Percentiles rank a stretch among this genome's conserved stretches.
phyloP scores from a whole-genome alignment of 2,888 invertebrate genomes.

The Synanthedon andrenaeformis region DNA sequence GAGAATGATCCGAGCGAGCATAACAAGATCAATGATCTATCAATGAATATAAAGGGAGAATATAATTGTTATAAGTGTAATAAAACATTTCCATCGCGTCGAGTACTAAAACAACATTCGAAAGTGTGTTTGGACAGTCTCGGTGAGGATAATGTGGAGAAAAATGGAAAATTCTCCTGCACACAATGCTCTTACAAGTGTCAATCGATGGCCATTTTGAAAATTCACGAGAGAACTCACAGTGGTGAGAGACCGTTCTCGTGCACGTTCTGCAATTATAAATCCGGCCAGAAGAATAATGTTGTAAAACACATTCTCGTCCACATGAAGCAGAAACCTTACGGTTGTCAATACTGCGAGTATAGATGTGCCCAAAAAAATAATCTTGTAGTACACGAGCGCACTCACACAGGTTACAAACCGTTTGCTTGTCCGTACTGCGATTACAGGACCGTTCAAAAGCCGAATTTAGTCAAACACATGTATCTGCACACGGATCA shows the following conservation, averaged over 20 bases:
- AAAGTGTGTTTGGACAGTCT: constrained; percentile 33
- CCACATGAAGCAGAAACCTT: constrained; percentile 66
- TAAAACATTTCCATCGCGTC: constrained; percentile 45
- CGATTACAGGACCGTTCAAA: constrained; percentile 61
- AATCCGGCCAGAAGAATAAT: constrained; percentile 64
- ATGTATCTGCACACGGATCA: constrained; percentile 66
- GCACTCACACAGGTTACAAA: constrained; percentile 64
- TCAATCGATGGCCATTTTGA: constrained; percentile 61
- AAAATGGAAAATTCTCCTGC: constrained; percentile 49
- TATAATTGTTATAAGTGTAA: constrained; percentile 53
- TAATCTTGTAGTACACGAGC: constrained; percentile 59
- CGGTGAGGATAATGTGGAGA: constrained; percentile 23
- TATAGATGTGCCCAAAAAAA: constrained; percentile 64
- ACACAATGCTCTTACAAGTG: constrained; percentile 58
- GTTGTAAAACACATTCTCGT: constrained; percentile 64
- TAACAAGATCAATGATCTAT: constrained; percentile 32
- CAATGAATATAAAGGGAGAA: constrained; percentile 49
- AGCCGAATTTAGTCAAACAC: constrained; percentile 64
- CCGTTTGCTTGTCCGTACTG: constrained; percentile 63
- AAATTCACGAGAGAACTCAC: constrained; percentile 62
- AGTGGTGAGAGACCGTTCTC: constrained; percentile 62
- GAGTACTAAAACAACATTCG: constrained; percentile 48
- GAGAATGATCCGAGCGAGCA: constrained; percentile 26
- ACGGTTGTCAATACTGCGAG: constrained; percentile 60
- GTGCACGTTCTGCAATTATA: constrained; percentile 61